Evolutionary conservation across 1,140 invertebrate species (phyloP).

Genomic region (Saxidomus purpurata): DNA sequence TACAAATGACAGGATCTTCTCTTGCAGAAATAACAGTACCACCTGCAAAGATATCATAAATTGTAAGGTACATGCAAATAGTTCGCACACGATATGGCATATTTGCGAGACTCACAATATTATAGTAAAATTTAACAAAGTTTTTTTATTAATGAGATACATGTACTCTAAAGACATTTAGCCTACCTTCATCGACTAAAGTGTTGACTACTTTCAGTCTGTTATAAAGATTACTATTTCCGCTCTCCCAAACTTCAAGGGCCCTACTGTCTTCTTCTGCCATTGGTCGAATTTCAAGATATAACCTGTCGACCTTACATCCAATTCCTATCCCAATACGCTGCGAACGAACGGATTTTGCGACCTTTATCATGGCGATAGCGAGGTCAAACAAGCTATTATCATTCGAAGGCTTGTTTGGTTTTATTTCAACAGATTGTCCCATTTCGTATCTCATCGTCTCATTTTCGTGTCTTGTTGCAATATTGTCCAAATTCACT

Average conservation of each 20-base stretch:
- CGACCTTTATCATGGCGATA: conserved; percentile 10
- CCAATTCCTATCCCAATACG: conserved; percentile 39
- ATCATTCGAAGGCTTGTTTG: conserved; percentile 7
- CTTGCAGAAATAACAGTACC: conserved; percentile 10
- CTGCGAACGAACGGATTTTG: background rate
- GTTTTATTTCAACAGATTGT: conserved; percentile 52
- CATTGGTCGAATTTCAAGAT: conserved; percentile 39
- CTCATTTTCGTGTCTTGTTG: conserved; percentile 35
- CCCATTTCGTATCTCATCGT: conserved; percentile 33
- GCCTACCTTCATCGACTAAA: background rate
- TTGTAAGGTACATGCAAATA: no score
- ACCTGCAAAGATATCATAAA: background rate
- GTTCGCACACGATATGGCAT: no score
- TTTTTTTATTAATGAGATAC: no score
- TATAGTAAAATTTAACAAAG: no score
- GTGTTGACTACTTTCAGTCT: background rate
- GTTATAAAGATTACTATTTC: background rate
- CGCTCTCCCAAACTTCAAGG: conserved; percentile 35
- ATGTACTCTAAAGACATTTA: no score
- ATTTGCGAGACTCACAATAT: no score
- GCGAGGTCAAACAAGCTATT: conserved; percentile 30
- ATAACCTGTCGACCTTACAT: conserved; percentile 23
- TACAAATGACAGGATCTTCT: conserved; percentile 38
- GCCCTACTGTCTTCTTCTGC: background rate
- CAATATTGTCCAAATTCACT: conserved; percentile 34